Conservation (phyloP, 1,140 invertebrate genomes). For the Ips nitidus region DNA sequence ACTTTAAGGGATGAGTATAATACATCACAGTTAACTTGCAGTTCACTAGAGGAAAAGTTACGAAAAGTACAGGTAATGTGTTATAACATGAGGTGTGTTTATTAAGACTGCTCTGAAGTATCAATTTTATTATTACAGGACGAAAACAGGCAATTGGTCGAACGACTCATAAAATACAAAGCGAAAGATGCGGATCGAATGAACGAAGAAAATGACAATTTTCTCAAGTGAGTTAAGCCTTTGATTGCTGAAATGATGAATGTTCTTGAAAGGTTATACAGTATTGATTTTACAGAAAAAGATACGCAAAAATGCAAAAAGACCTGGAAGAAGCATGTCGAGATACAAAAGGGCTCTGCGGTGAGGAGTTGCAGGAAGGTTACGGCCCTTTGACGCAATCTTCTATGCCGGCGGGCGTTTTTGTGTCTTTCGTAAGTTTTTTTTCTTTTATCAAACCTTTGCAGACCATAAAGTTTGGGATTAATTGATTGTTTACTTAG, state of each 20-base stretch:
- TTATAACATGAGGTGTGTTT: not conserved
- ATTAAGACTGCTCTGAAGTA: not conserved
- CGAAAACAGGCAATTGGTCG: conserved; percentile 85
- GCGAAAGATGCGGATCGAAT: conserved; percentile 91
- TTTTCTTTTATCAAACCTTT: not conserved
- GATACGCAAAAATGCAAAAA: conserved; percentile 82
- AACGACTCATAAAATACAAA: conserved; percentile 87
- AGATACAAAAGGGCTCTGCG: conserved; percentile 61
- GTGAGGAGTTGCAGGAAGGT: conserved; percentile 58
- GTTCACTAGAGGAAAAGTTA: conserved; percentile 86
- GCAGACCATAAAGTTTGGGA: not conserved
- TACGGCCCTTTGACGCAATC: conserved; percentile 53
- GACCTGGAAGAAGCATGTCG: conserved; percentile 90
- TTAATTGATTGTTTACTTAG: conserved; percentile 54
- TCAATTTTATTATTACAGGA: conserved; percentile 63
- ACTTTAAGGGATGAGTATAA: conserved; percentile 92
- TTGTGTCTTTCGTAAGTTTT: conserved; percentile 74
- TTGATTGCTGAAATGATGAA: not conserved
- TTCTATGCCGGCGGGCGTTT: conserved; percentile 69
- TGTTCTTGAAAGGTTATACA: not conserved
- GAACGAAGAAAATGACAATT: conserved; percentile 93
- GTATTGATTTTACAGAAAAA: conserved; percentile 62
- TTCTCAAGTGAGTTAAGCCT: conserved; percentile 70
- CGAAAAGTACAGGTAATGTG: conserved; percentile 71
- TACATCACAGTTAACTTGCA: conserved; percentile 87